Percentiles rank a stretch among this genome's conserved stretches.
phyloP scores from a whole-genome alignment of 1,140 invertebrate species.

The Chymomyza costata region DNA sequence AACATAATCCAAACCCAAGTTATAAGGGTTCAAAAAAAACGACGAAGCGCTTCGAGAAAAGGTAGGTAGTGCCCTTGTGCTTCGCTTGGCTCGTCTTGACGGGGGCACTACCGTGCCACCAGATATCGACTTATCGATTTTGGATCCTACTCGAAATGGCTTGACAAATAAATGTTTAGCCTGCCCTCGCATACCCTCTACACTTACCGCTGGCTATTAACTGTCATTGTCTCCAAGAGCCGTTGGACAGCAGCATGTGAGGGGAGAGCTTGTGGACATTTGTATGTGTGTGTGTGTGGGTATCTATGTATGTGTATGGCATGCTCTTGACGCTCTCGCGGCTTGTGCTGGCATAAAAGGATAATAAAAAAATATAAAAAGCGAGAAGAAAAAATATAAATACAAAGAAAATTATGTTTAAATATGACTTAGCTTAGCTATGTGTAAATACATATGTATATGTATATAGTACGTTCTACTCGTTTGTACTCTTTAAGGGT shows the following conservation, averaged over 20 bases:
- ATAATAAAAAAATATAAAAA: slow-evolving; percentile 66
- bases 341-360: slow-evolving; percentile 44
- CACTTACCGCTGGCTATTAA: slow-evolving; percentile 48
- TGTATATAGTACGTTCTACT: too few species aligned
- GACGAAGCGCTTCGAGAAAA: too few species aligned
- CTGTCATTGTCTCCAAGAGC: slow-evolving; percentile 44
- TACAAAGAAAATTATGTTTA: slow-evolving; percentile 68
- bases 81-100: too few species aligned
- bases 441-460: too few species aligned
- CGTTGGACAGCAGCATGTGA: slow-evolving; percentile 3
- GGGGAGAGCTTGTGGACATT: too few species aligned
- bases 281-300: too few species aligned
- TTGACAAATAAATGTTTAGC: neutral
- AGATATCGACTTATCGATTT: neutral
- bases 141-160: neutral
- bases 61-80: too few species aligned
- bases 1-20: too few species aligned
- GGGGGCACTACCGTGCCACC: too few species aligned
- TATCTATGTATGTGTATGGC: too few species aligned
- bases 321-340: slow-evolving; percentile 11
- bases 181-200: slow-evolving; percentile 15
- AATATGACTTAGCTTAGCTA: slow-evolving; percentile 38
- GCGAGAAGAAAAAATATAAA: too few species aligned
- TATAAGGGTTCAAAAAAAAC: too few species aligned
- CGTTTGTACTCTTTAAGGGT: neutral